Evolutionary conservation across 35 echinoderm and acorn worm species (phyloP), one percentile per base, ranked within the genome.

Genomic region (Lytechinus pictus): DNA sequence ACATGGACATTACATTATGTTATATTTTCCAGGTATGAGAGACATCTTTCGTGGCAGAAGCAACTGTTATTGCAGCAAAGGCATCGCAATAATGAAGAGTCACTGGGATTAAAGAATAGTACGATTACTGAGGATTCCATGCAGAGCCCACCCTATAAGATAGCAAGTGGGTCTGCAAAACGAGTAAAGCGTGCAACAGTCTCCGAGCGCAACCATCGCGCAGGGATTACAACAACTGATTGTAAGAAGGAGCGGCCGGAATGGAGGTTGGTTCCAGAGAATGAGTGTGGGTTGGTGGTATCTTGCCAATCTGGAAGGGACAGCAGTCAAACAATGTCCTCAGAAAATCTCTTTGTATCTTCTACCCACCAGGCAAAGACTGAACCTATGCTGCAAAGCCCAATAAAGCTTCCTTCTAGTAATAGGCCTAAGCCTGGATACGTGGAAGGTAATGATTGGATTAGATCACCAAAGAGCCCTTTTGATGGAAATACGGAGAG

Each of bases 11-110:
- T 0, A 44, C 33, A 44, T 44, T 44, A 44, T 44, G n/a, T 44
- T 44, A 44, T 44, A 44, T 54, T 90, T 3, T 90, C 10, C 21
- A 99, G 98, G 57, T 99, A 99, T 96, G 97, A 97, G 87, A 95
- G 97, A 51, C 98, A 97, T 90, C 86, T 99, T 57, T 89, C 87
- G 10, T 99, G 98, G 98, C 94, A 93, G 11, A 90, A 90, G 52
- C 88, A 90, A 54, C 29, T 90, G 6, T 90, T 10, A 90, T 52
- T 90, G 24, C 88, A 90, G 88, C n/a, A 13, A 10, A 90, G 27
- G 19, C 19, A n/a, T 7, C 66, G 5, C n/a, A 24, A 79, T 7
- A 16, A n/a, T 79, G 66, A 24, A 79, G 66, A 79, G 19, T 6
- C 14, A 33, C 16, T 51, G 27, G 29, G 52, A 52, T 33, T 8